A percentile compares a stretch with the other conserved stretches of the same genome.
Evolutionary conservation across 2,888 invertebrate species (phyloP).

Genomic region (Podotricha telesiphe): DNA sequence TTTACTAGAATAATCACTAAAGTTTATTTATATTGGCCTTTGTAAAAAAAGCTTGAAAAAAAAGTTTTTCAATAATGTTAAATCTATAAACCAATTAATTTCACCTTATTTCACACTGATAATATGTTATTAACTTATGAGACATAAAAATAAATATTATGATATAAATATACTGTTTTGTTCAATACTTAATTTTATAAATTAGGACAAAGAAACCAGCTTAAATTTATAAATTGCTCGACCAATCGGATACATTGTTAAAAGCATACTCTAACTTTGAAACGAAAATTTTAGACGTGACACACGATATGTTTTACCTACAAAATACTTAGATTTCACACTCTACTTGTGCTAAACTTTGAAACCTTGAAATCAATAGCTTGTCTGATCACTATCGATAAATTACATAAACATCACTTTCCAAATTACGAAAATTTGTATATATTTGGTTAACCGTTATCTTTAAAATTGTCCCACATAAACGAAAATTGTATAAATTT

Average conservation of each 20-base stretch:
- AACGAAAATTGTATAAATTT: conserved; percentile 5
- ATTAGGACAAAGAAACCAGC: too few relatives aligned
- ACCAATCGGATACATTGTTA: not conserved
- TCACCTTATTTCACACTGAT: too few relatives aligned
- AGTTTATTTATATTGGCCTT: too few relatives aligned
- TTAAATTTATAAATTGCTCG: not conserved
- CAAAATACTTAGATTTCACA: conserved; percentile 1
- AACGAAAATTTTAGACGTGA: not conserved
- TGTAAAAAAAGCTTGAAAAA: too few relatives aligned
- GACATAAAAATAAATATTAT: too few relatives aligned
- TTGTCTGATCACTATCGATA: conserved; percentile 5
- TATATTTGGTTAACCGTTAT: conserved; percentile 2
- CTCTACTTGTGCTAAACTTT: not conserved
- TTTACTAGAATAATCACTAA: too few relatives aligned
- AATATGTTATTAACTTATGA: too few relatives aligned
- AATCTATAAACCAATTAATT: too few relatives aligned
- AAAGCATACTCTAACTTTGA: not conserved
- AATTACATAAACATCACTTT: conserved; percentile 1
- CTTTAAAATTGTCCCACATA: conserved; percentile 6
- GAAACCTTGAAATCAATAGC: not conserved
- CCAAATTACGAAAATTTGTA: conserved; percentile 10
- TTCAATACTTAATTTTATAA: too few relatives aligned
- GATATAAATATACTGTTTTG: too few relatives aligned
- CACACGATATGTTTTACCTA: conserved; percentile 10
- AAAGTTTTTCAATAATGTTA: too few relatives aligned